Base-by-base conservation (phyloP, 1,140 invertebrate species). In the Nasonia vitripennis region DNA sequence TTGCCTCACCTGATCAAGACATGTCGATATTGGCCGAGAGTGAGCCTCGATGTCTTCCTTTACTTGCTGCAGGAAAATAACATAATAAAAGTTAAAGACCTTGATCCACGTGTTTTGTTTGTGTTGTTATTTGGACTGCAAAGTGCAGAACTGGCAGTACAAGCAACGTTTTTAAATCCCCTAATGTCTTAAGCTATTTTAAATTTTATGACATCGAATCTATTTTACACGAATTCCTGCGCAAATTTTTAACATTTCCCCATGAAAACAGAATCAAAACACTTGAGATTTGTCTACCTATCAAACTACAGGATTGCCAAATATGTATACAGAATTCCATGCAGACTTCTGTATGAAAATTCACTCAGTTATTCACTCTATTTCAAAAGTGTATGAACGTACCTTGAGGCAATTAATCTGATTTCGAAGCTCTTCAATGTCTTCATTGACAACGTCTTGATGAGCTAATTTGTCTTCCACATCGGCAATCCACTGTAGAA, bases 21-120 rank as follows among this genome's bases (percentile, higher is more conserved):
- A 97, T 62, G 68, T 67, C 62, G 96, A 95, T 3, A 99, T 96
- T 55, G 97, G 96, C 51, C 98, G 96, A 88, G 96, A 95, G 92
- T 99, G 97, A 71, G 96, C 95, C 89, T 98, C 97, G 27, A 99
- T 94, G 91, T 99, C 98, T 90, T 98, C 97, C 91, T 98, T 98
- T 84, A 99, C 96, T 91, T 97, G 95, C 97, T 98, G 92, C 1
- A 91, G 17, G 55, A 62, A 7, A 62, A 62, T 55, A 17, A 91
- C 84, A 74, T 83, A 23, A 48, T 34, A 78, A 67, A 77, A 55
- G 31, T 78, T 31, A 55, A n/a, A 67, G 79, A 1, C 41, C 7
- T n/a, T 81, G 87, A 88, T 88, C 75, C 81, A 85, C 41, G 41
- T 10, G 5, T 45, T 45, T 45, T 45, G 34, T 37, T 37, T 37